Percentiles rank a stretch among this genome's conserved stretches.
Evolutionary conservation across 2,113 vertebrate species (phyloP).

Genomic region (Synodontis membranacea): DNA sequence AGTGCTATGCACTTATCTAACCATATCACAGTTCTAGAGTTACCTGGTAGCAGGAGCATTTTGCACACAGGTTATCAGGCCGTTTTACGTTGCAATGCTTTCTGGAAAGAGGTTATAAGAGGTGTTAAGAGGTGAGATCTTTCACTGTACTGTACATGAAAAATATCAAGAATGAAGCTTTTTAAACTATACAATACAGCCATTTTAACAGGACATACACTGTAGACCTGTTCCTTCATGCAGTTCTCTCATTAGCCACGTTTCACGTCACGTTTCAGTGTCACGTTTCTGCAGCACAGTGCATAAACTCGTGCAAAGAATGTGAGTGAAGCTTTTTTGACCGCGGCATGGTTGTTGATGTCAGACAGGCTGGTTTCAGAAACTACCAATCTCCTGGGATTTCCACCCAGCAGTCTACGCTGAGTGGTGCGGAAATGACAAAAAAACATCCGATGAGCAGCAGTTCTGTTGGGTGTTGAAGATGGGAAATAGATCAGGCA

Average conservation of each 20-base stretch:
- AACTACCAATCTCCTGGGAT: background rate
- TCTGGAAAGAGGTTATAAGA: background rate
- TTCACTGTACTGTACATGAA: background rate
- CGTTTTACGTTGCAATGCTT: background rate
- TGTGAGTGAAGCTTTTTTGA: background rate
- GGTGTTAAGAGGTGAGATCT: too few species aligned
- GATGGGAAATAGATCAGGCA: background rate
- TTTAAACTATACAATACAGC: background rate
- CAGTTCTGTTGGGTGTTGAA: background rate
- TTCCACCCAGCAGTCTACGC: background rate
- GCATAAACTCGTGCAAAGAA: background rate
- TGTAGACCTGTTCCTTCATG: background rate
- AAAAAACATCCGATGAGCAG: background rate
- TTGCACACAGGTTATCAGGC: background rate
- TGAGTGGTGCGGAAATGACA: background rate
- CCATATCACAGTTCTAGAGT: conserved; percentile 14
- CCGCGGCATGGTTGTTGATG: background rate
- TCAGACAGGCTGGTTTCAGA: background rate
- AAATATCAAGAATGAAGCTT: background rate
- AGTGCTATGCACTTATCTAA: conserved; percentile 57
- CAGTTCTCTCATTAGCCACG: background rate
- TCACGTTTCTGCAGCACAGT: background rate
- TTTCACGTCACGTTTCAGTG: too few species aligned
- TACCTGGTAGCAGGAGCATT: conserved; percentile 17
- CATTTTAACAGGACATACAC: background rate